A percentile compares a stretch with the other conserved stretches of the same genome.
Evolutionary conservation across 37 sponge, comb jelly and placozoan genomes (phyloP).

Genomic region (Crambe crambe): DNA sequence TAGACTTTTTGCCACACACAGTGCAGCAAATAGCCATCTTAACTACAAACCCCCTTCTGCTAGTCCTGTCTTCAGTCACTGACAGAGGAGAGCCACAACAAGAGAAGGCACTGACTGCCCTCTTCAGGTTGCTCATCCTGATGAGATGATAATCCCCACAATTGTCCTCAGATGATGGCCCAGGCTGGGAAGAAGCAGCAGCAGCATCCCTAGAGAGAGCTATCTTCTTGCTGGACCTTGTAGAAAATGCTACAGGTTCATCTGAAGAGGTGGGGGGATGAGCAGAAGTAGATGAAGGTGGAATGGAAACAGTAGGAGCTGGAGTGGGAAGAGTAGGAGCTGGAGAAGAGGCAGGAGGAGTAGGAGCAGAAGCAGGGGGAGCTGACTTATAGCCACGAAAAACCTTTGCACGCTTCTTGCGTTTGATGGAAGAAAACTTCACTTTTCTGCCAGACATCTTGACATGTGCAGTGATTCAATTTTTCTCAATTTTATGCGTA

Average conservation of each 20-base stretch:
- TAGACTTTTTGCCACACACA: neutral
- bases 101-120: conserved; percentile 6
- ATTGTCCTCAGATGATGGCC: neutral
- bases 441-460: neutral
- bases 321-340: neutral
- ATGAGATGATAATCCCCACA: neutral
- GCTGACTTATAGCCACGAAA: neutral
- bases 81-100: neutral
- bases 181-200: neutral
- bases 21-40: conserved; percentile 6
- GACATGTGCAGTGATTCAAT: neutral
- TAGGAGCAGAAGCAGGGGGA: neutral
- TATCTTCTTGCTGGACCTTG: neutral
- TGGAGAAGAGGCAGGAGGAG: neutral
- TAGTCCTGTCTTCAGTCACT: no score
- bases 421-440: no score
- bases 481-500: neutral
- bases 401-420: neutral
- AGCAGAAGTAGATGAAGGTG: neutral
- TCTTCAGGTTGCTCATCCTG: neutral
- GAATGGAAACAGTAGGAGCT: neutral
- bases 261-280: neutral
- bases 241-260: neutral
- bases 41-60: neutral
- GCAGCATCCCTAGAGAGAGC: conserved; percentile 1